phyloP scores from a whole-genome alignment of 2,888 invertebrate species.

The Ceratothoa steindachneri region DNA sequence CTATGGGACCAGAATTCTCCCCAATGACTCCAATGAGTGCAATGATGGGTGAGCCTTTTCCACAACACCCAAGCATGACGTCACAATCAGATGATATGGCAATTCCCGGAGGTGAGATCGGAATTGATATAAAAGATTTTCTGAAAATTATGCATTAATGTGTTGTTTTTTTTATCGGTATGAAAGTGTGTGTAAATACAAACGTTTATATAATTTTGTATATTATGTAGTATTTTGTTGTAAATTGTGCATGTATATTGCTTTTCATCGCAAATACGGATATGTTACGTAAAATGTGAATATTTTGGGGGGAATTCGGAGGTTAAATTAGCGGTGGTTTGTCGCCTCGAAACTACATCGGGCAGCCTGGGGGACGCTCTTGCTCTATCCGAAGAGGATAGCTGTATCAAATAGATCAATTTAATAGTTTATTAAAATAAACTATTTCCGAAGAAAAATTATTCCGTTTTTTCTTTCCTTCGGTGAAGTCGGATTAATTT shows the following conservation, averaged over 20 bases:
- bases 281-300: too few species aligned
- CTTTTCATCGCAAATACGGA: too few species aligned
- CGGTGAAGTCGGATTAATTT: too few species aligned
- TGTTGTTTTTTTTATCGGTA: neutral
- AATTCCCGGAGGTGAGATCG: slow-evolving; percentile 7
- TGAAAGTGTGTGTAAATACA: neutral
- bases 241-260: neutral
- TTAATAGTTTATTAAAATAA: too few species aligned
- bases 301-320: too few species aligned
- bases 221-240: neutral
- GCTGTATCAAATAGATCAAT: too few species aligned
- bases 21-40: slow-evolving; percentile 24
- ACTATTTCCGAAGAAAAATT: too few species aligned
- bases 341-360: too few species aligned
- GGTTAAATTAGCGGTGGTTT: too few species aligned
- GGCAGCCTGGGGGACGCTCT: too few species aligned
- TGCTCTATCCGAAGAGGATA: too few species aligned
- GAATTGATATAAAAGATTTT: neutral
- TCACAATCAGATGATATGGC: slow-evolving; percentile 31
- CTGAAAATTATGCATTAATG: neutral
- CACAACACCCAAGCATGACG: slow-evolving; percentile 38
- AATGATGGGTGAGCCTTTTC: slow-evolving; percentile 38
- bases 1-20: slow-evolving; percentile 43
- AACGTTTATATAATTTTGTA: neutral
- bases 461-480: too few species aligned